Evolutionary conservation across 1,140 invertebrate species (phyloP).

Genomic region (Stegodyphus mimosarum): DNA sequence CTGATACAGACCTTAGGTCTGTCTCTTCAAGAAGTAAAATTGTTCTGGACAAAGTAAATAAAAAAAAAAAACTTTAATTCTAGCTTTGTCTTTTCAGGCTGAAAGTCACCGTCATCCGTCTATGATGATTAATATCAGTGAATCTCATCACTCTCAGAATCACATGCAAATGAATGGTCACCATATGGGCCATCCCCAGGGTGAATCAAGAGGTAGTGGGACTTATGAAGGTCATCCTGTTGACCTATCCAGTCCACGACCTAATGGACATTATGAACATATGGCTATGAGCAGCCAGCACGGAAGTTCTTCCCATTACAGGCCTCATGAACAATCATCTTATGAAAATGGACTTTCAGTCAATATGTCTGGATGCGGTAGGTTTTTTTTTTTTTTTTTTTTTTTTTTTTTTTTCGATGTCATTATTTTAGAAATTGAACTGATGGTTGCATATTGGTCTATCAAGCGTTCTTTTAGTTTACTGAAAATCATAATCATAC

Average conservation of each 20-base stretch:
- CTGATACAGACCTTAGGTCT: too few relatives aligned
- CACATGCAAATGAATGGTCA: slow-evolving; percentile 52
- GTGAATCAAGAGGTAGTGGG: slow-evolving; percentile 11
- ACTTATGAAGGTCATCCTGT: slow-evolving; percentile 62
- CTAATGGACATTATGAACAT: slow-evolving; percentile 53
- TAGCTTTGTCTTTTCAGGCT: not conserved
- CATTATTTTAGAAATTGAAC: not conserved
- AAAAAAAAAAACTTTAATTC: too few relatives aligned
- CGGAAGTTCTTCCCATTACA: slow-evolving; percentile 16
- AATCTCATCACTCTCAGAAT: slow-evolving; percentile 47
- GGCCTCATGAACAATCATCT: slow-evolving; percentile 25
- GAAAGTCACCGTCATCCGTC: slow-evolving; percentile 39
- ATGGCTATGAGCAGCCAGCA: slow-evolving; percentile 22
- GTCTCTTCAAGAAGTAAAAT: too few relatives aligned
- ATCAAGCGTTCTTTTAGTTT: not conserved
- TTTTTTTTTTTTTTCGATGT: slow-evolving; percentile 7
- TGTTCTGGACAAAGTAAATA: too few relatives aligned
- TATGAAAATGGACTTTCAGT: slow-evolving; percentile 58
- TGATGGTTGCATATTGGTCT: not conserved
- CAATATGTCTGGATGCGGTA: slow-evolving; percentile 52
- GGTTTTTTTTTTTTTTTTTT: slow-evolving; percentile 26
- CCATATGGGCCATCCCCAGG: slow-evolving; percentile 26
- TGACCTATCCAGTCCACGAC: slow-evolving; percentile 63
- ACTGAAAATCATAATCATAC: too few relatives aligned
- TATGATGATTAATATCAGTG: slow-evolving; percentile 51